These are phyloP conservation scores for Cryptosula pallasiana DNA, from an alignment of 2,888 invertebrate genomes.

Conservation along the genomic window DNA sequence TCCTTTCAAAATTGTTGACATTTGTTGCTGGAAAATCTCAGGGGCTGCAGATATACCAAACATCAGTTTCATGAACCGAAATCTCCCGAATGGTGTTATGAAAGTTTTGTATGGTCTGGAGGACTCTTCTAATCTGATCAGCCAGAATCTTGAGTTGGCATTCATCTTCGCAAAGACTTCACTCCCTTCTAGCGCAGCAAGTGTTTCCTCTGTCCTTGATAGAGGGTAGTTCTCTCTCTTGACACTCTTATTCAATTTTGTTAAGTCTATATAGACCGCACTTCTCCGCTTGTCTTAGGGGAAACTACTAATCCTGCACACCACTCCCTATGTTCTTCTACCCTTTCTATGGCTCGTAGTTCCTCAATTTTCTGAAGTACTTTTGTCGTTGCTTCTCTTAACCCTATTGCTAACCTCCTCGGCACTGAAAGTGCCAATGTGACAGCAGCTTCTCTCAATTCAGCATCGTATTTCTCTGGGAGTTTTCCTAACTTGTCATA, in stretches of 20 bases:
- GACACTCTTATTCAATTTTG: constrained; percentile 25
- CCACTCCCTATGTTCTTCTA: constrained; percentile 40
- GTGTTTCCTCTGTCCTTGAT: no score
- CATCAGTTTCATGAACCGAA: constrained; percentile 25
- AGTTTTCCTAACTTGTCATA: background rate
- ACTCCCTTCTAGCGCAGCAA: no score
- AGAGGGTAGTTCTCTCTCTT: no score
- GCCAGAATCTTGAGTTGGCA: constrained; percentile 31
- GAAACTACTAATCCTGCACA: constrained; percentile 44
- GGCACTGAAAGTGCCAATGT: background rate
- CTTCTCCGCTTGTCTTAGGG: constrained; percentile 30
- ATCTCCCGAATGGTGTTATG: constrained; percentile 28
- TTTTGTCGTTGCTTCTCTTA: no score
- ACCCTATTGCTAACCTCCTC: background rate
- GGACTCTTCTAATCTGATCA: constrained; percentile 28
- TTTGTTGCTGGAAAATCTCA: constrained; percentile 18
- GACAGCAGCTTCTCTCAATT: background rate
- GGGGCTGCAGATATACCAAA: constrained; percentile 24
- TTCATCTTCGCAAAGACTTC: constrained; percentile 29
- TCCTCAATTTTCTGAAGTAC: constrained; percentile 36
- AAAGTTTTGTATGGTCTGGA: constrained; percentile 26
- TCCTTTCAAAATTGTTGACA: constrained; percentile 29
- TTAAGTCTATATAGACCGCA: constrained; percentile 28
- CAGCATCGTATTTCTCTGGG: background rate
- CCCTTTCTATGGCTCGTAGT: constrained; percentile 35